Evolutionary conservation across 2,113 vertebrate genomes (phyloP).

Genomic region (Pan paniscus): DNA sequence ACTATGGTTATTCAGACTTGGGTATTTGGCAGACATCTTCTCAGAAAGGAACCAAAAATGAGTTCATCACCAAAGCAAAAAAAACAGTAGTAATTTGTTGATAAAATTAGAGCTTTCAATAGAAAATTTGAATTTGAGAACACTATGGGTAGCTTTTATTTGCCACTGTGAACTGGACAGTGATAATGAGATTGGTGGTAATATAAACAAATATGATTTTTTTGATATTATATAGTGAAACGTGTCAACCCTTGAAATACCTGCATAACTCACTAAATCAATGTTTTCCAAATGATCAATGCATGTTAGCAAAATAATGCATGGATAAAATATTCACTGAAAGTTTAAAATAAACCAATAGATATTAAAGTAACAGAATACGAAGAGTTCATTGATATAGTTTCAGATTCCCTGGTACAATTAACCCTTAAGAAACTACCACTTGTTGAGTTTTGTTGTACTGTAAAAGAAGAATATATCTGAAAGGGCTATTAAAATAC

Average conservation of each 20-base stretch:
- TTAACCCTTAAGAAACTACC: background rate
- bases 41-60: background rate
- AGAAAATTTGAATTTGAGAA: constrained; percentile 33
- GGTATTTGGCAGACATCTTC: background rate
- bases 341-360: background rate
- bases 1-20: background rate
- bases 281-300: background rate
- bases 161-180: background rate
- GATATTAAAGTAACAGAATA: background rate
- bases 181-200: background rate
- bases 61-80: background rate
- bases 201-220: background rate
- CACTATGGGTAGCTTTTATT: background rate
- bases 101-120: background rate
- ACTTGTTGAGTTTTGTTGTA: constrained; percentile 5
- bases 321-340: background rate
- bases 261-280: background rate
- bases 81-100: background rate
- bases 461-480: background rate
- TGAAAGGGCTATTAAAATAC: background rate
- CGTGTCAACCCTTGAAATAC: background rate
- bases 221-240: background rate
- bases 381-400: background rate
- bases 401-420: background rate
- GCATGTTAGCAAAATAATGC: background rate